Conservation (phyloP, 2,888 invertebrate genomes). For the Panorpa germanica region DNA sequence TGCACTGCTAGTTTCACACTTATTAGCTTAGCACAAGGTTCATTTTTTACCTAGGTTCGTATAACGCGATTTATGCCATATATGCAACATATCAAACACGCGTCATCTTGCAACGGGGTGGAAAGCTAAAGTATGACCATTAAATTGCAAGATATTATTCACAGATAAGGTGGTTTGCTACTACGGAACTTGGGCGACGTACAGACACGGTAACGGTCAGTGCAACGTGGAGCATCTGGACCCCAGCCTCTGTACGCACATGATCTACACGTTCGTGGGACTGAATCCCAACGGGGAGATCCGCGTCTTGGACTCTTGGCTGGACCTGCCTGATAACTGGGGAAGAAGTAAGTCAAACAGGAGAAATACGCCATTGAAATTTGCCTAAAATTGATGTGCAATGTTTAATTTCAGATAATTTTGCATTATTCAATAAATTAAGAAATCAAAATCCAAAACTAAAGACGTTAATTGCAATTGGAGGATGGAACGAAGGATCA, state of each 20-base stretch:
- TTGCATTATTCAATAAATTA: conserved; percentile 30
- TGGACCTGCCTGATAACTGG: conserved; percentile 41
- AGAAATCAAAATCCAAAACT: conserved; percentile 28
- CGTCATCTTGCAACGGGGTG: no score
- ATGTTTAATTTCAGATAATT: conserved; percentile 25
- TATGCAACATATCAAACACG: no score
- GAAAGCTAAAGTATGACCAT: no score
- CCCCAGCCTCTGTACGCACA: conserved; percentile 49
- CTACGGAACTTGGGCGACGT: conserved; percentile 58
- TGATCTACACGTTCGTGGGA: conserved; percentile 57
- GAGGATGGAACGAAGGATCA: conserved; percentile 50
- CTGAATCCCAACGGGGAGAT: conserved; percentile 31
- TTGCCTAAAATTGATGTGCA: background rate
- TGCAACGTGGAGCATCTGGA: conserved; percentile 47
- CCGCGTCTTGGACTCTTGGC: conserved; percentile 33
- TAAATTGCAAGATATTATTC: no score
- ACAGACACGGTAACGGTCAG: conserved; percentile 40
- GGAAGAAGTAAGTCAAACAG: conserved; percentile 25
- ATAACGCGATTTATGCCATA: no score
- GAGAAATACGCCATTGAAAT: conserved; percentile 3
- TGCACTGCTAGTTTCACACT: no score
- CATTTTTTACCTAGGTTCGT: no score
- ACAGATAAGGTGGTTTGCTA: conserved; percentile 52
- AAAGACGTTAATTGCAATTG: conserved; percentile 43
- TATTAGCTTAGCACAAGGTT: no score